Conservation (phyloP, 1,140 invertebrate genomes). For the Lordiphosa collinella region DNA sequence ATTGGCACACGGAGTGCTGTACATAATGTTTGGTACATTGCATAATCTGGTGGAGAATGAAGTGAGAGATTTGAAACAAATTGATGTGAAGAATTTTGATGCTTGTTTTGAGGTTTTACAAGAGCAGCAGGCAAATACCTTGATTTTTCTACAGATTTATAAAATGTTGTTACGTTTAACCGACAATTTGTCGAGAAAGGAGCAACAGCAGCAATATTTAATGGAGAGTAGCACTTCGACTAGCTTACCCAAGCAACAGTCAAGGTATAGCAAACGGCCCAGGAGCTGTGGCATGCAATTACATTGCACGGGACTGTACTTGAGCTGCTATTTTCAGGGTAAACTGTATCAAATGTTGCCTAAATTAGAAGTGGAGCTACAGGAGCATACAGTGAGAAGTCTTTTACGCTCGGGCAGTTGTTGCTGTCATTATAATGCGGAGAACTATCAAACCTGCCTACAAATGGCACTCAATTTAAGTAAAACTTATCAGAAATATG, state of each 20-base stretch:
- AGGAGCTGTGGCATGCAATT: constrained; percentile 30
- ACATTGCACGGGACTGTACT: constrained; percentile 43
- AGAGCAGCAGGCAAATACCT: constrained; percentile 23
- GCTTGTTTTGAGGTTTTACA: constrained; percentile 54
- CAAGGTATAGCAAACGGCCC: constrained; percentile 27
- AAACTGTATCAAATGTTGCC: constrained; percentile 57
- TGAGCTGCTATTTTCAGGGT: constrained; percentile 72
- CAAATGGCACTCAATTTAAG: constrained; percentile 34
- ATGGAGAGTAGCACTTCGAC: constrained; percentile 59
- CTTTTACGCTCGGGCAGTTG: constrained; percentile 61
- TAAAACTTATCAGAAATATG: constrained; percentile 61
- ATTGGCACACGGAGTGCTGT: constrained; percentile 51
- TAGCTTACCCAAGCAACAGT: constrained; percentile 43
- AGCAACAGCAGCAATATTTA: constrained; percentile 51
- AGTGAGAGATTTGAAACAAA: constrained; percentile 36
- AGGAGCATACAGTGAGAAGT: constrained; percentile 56
- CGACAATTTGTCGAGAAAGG: constrained; percentile 46
- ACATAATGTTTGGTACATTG: constrained; percentile 65
- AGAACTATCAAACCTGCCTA: constrained; percentile 50
- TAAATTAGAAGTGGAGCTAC: constrained; percentile 40
- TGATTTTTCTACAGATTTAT: constrained; percentile 57
- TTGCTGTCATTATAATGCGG: constrained; percentile 65
- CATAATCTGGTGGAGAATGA: constrained; percentile 60
- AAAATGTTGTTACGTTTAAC: constrained; percentile 55
- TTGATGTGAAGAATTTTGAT: constrained; percentile 58